Conservation (phyloP, 2,113 vertebrate species). For the Chamaea fasciata region DNA sequence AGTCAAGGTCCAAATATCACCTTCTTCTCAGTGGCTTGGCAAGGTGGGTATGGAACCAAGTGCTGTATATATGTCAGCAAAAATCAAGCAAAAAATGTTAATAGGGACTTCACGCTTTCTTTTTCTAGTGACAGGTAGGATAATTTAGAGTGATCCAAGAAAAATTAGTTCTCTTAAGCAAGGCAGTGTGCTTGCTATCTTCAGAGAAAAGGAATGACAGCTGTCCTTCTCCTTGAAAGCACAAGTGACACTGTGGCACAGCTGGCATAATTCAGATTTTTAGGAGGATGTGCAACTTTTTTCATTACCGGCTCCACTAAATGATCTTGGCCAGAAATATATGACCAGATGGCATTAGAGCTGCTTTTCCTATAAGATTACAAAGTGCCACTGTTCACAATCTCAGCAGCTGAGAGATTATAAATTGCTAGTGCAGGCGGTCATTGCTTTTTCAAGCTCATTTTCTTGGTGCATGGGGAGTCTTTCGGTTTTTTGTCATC, state of each 20-base stretch:
- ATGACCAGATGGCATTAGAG: conserved; percentile 44
- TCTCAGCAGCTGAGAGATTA: conserved; percentile 45
- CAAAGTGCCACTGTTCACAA: conserved; percentile 44
- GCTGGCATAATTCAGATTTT: conserved; percentile 47
- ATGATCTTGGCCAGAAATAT: conserved; percentile 42
- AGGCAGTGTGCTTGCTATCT: background rate
- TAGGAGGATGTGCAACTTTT: conserved; percentile 2
- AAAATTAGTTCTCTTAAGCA: background rate
- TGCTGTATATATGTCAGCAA: background rate
- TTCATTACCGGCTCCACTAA: conserved; percentile 45
- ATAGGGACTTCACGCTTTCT: background rate
- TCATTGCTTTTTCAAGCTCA: background rate
- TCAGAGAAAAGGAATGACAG: background rate
- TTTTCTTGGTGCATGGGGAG: background rate
- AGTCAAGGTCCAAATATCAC: background rate
- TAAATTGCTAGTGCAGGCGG: background rate
- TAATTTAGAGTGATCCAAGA: background rate
- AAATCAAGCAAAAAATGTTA: background rate
- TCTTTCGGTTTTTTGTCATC: background rate
- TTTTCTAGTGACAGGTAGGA: background rate
- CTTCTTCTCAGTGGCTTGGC: background rate
- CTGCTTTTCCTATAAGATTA: conserved; percentile 52
- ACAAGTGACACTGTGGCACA: conserved; percentile 11
- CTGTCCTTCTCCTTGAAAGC: conserved; percentile 31
- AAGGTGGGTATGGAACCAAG: background rate